Evolutionary conservation across 2,797 vertebrate species (phyloP).

Genomic region (Manis pentadactyla): DNA sequence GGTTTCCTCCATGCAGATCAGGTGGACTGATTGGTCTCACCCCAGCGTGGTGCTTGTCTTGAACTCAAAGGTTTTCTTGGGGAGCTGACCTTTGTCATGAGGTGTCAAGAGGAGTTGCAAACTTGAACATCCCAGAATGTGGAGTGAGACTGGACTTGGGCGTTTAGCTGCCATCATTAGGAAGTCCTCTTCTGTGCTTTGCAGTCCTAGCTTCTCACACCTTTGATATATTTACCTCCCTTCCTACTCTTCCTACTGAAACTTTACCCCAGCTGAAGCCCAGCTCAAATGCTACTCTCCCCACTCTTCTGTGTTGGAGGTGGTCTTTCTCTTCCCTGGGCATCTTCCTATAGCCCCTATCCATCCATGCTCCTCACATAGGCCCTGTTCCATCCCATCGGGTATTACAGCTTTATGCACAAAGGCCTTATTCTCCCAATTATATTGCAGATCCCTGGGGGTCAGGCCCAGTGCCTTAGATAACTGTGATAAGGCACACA

Average conservation of each 20-base stretch:
- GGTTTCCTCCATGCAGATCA: not conserved
- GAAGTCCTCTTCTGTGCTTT: not conserved
- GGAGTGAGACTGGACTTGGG: not conserved
- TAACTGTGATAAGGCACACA: not conserved
- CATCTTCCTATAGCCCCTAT: not conserved
- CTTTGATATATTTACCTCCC: not conserved
- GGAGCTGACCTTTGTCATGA: not conserved
- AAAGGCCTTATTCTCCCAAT: not conserved
- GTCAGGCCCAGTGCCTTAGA: not conserved
- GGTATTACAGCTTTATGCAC: not conserved
- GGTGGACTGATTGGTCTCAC: not conserved
- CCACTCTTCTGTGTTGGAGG: not conserved
- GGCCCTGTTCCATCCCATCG: not conserved
- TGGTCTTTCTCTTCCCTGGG: not conserved
- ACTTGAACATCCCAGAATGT: not conserved
- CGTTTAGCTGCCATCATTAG: not conserved
- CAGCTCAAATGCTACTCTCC: not conserved
- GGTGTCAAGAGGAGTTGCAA: not conserved
- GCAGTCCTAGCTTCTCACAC: not conserved
- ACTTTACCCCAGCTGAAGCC: not conserved
- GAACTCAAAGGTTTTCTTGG: not conserved
- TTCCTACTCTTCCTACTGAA: not conserved
- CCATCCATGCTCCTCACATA: not conserved
- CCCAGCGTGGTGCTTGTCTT: not conserved
- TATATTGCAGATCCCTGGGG: not conserved